Conservation (phyloP, 2,113 vertebrate genomes). For the Aplodontia rufa region DNA sequence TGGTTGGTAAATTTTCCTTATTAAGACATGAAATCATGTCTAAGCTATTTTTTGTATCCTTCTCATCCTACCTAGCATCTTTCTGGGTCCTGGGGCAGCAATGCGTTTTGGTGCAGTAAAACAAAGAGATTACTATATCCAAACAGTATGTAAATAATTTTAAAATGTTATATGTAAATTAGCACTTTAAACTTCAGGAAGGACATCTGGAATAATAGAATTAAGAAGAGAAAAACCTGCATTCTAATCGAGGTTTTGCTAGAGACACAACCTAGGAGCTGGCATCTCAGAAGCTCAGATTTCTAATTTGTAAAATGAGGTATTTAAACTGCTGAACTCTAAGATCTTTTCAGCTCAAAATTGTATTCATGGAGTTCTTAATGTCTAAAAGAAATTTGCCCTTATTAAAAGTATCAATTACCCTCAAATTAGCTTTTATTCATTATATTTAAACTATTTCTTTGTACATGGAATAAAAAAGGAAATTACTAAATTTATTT, state of each 20-base stretch:
- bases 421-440: slow-evolving; percentile 34
- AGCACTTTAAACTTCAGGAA: slow-evolving; percentile 18
- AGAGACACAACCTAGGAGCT: not conserved
- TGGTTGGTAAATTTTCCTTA: not conserved
- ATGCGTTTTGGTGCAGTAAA: not conserved
- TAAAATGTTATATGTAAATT: not conserved
- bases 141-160: not conserved
- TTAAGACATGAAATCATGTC: not conserved
- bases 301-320: slow-evolving; percentile 33
- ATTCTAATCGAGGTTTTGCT: not conserved
- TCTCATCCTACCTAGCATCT: not conserved
- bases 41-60: not conserved
- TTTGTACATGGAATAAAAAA: not conserved
- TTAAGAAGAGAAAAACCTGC: not conserved
- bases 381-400: not conserved
- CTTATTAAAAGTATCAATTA: slow-evolving; percentile 37
- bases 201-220: not conserved
- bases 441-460: not conserved
- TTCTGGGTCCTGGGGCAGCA: not conserved
- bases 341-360: not conserved
- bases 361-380: not conserved
- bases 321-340: not conserved
- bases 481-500: slow-evolving; percentile 15
- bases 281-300: not conserved
- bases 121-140: not conserved